A percentile compares a stretch with the other conserved stretches of the same genome.
Evolutionary conservation across 2,113 vertebrate genomes (phyloP).

Genomic region (Cisticola juncidis): DNA sequence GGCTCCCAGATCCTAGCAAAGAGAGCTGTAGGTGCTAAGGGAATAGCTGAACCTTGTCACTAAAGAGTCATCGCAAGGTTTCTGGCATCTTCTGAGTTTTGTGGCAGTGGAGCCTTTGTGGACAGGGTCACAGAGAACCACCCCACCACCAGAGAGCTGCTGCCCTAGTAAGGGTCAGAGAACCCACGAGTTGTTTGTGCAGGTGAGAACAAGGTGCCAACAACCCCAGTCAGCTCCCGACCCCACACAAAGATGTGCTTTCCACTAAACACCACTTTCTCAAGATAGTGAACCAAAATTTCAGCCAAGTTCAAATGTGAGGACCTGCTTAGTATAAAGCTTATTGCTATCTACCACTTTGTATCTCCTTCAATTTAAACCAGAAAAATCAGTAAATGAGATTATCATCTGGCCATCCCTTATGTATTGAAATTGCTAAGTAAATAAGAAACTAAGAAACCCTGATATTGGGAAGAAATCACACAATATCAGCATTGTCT

Average conservation of each 20-base stretch:
- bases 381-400: not conserved
- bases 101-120: not conserved
- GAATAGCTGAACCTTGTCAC: not conserved
- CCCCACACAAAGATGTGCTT: not conserved
- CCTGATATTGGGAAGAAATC: not conserved
- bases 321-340: not conserved
- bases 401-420: not conserved
- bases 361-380: not conserved
- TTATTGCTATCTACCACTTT: not conserved
- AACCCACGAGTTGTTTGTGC: not conserved
- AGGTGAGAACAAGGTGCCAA: not conserved
- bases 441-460: not conserved
- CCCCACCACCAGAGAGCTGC: not conserved
- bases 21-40: fast-evolving
- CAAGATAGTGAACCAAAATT: not conserved
- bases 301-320: not conserved
- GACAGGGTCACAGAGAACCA: not conserved
- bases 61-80: not conserved
- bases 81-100: not conserved
- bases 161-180: not conserved
- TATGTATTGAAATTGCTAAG: not conserved
- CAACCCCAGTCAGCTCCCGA: not conserved
- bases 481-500: not conserved
- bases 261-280: not conserved
- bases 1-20: not conserved